A percentile compares a stretch with the other conserved stretches of the same genome.
Conservation (phyloP, 2,888 invertebrate genomes). For the Myopa tessellatipennis region DNA sequence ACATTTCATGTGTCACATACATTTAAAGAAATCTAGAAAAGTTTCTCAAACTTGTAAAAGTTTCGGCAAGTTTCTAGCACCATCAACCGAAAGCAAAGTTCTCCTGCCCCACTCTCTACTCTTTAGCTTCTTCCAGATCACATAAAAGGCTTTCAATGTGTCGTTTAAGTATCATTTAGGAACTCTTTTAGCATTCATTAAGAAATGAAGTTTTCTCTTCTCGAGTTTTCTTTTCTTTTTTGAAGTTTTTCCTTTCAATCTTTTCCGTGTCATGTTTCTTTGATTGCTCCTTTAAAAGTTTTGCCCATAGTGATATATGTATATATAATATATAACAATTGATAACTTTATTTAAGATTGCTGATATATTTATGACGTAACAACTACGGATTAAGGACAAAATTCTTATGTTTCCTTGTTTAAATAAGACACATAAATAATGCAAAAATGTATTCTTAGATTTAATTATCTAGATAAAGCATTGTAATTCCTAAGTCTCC, state of each 20-base stretch:
- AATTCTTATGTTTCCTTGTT: too few relatives aligned
- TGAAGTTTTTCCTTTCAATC: not conserved
- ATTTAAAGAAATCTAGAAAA: not conserved
- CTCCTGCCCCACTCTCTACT: not conserved
- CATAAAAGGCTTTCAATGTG: not conserved
- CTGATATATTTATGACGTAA: too few relatives aligned
- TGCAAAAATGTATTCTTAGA: too few relatives aligned
- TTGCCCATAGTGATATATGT: too few relatives aligned
- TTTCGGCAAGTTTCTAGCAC: not conserved
- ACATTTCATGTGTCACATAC: not conserved
- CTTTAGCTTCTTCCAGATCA: not conserved
- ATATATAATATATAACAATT: too few relatives aligned
- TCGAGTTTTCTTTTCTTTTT: not conserved
- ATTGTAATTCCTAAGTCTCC: too few relatives aligned
- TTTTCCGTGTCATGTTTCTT: too few relatives aligned
- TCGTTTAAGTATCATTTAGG: not conserved
- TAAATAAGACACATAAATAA: too few relatives aligned
- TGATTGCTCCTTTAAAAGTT: too few relatives aligned
- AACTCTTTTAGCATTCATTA: not conserved
- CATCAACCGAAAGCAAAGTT: not conserved
- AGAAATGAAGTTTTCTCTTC: not conserved
- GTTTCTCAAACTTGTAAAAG: not conserved
- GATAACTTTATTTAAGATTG: too few relatives aligned
- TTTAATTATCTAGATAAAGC: too few relatives aligned
- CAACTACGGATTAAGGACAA: too few relatives aligned